These are phyloP conservation scores for Platycnemis pennipes DNA, from an alignment of 2,888 invertebrate genomes.

Conservation along the genomic window DNA sequence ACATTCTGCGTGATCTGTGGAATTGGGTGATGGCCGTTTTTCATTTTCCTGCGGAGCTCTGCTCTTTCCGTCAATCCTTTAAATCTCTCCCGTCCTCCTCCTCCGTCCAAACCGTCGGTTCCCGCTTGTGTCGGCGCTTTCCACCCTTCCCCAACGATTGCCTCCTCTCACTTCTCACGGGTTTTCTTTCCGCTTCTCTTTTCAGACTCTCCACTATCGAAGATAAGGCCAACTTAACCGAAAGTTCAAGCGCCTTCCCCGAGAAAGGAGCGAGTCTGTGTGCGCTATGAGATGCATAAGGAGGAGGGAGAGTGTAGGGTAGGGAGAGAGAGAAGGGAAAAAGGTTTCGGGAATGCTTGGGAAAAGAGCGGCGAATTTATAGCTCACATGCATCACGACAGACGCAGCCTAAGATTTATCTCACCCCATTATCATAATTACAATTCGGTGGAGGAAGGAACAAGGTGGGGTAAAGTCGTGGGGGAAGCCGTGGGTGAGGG, in stretches of 20 bases:
- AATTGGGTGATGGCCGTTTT: not conserved
- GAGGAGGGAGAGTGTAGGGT: not conserved
- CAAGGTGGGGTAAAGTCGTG: constrained; percentile 9
- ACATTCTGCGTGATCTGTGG: not conserved
- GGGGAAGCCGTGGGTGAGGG: not conserved
- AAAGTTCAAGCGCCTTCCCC: constrained; percentile 2
- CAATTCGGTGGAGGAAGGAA: constrained; percentile 61
- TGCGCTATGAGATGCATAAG: not conserved
- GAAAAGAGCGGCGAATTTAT: constrained; percentile 61
- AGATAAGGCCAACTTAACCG: constrained; percentile 42
- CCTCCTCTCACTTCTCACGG: not conserved
- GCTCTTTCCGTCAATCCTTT: constrained; percentile 31
- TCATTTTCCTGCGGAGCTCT: constrained; percentile 31
- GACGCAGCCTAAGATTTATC: constrained; percentile 62
- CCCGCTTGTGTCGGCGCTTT: constrained; percentile 2
- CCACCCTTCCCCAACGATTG: not conserved
- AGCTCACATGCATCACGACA: constrained; percentile 66
- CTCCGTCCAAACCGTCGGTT: not conserved
- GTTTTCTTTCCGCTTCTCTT: not conserved
- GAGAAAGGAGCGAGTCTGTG: not conserved
- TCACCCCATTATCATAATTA: constrained; percentile 66
- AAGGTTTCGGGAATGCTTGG: constrained; percentile 49
- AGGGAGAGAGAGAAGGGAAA: constrained; percentile 5
- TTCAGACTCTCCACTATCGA: not conserved
- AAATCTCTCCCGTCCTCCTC: not conserved